Evolutionary conservation across 35 echinoderm and acorn worm genomes (phyloP).

Genomic region (Heliocidaris erythrogramma): DNA sequence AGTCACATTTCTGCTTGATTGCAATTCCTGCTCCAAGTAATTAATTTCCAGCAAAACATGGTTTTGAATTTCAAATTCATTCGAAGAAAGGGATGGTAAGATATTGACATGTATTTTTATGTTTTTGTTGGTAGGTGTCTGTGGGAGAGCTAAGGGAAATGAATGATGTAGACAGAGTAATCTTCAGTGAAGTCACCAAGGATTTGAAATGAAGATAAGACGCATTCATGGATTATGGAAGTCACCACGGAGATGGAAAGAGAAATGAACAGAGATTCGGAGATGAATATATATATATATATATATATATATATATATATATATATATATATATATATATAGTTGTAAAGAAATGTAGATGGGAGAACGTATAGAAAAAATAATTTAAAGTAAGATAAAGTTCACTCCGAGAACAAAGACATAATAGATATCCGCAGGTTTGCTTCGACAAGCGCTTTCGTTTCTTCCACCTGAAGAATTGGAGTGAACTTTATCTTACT

Average conservation of each 20-base stretch:
- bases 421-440: too few relatives aligned
- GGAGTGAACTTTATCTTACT: too few relatives aligned
- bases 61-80: not conserved
- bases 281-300: not conserved
- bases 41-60: conserved; percentile 10
- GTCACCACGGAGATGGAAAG: too few relatives aligned
- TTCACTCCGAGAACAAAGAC: too few relatives aligned
- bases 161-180: not conserved
- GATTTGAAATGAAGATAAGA: not conserved
- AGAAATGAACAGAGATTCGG: too few relatives aligned
- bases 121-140: not conserved
- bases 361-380: too few relatives aligned
- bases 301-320: too few relatives aligned
- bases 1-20: conserved; percentile 11
- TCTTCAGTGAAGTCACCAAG: not conserved
- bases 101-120: conserved; percentile 8
- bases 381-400: too few relatives aligned
- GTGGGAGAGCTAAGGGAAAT: not conserved
- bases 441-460: too few relatives aligned
- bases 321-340: too few relatives aligned
- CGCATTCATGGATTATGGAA: not conserved
- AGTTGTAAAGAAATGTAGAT: too few relatives aligned
- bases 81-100: not conserved
- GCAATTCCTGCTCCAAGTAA: conserved; percentile 1
- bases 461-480: too few relatives aligned